Evolutionary conservation across 1,140 invertebrate genomes (phyloP), one percentile per base, ranked within the genome.

Genomic region (Aphaenogaster rudis): DNA sequence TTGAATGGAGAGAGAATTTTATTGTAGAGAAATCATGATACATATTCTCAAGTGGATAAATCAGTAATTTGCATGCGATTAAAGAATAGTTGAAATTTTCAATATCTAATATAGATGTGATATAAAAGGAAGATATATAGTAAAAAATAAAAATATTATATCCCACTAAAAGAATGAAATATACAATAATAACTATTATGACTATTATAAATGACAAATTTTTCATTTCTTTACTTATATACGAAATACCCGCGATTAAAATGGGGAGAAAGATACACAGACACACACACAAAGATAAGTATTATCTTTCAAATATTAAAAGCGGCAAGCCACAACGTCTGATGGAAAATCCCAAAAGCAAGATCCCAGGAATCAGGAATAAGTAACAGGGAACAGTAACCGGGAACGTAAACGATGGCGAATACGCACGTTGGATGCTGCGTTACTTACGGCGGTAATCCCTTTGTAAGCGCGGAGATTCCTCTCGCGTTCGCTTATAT

Each of bases 401-500:
- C 28, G 28, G 28, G 28, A 28, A 72, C 48, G 15, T 48, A 74
- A 84, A 84, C 54, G 80, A 82, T 57, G 67, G 54, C 39, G 42
- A 61, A 45, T 82, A 82, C 42, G 54, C 54, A 61, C 67, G 54
- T 39, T 74, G 67, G 69, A 84, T 84, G 54, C 54, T 84, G 80
- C 80, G 42, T 84, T 84, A 84, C 54, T 84, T 74, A 84, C 69
- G 33, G 28, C 54, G 67, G 80, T 74, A 84, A 84, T 84, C 80
- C 54, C 69, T 84, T 84, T 84, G 69, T 84, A 84, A 84, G 42
- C 54, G 80, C 80, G 67, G 54, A 84, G 69, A 69, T 82, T 61
- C 48, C 9, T 64, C 54, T 66, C 52, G 33, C 66, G 13, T 28
- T 57, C 42, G 64, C 54, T 48, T 42, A 3, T 45, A 50, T 28